Percentiles rank a stretch among this genome's conserved stretches.
Conservation (phyloP, 23 tunicate genomes). For the Ciona savignyi region DNA sequence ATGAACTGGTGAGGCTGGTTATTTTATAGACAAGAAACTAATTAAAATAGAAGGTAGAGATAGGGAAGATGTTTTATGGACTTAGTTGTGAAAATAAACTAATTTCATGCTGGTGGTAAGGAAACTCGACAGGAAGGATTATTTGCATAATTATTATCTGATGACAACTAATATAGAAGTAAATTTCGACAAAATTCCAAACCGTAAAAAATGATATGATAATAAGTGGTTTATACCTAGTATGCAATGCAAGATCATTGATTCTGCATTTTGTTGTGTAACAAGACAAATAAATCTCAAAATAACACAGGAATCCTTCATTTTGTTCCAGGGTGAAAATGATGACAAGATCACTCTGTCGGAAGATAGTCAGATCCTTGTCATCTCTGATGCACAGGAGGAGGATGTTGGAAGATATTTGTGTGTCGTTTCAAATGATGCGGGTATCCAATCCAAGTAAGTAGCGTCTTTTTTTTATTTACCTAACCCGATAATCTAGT, state of each 20-base stretch:
- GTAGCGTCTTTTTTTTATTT: no score
- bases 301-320: not conserved
- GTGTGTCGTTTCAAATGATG: slow-evolving; percentile 75
- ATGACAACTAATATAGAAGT: no score
- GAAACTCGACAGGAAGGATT: no score
- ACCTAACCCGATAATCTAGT: no score
- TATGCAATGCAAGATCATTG: not conserved
- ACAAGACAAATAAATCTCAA: not conserved
- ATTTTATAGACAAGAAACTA: no score
- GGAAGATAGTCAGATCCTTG: slow-evolving; percentile 21
- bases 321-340: slow-evolving; percentile 13
- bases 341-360: slow-evolving; percentile 23
- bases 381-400: slow-evolving; percentile 32
- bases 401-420: slow-evolving; percentile 75
- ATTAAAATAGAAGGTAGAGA: no score
- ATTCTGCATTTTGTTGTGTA: not conserved
- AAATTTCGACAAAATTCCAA: no score
- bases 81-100: no score
- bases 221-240: not conserved
- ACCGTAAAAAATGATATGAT: not conserved
- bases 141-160: no score
- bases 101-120: no score
- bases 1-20: slow-evolving; percentile 32
- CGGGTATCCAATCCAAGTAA: slow-evolving; percentile 75
- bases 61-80: no score